Percentiles rank a stretch among this genome's conserved stretches.
These are phyloP conservation scores for Pteronura brasiliensis DNA, from an alignment of 2,113 vertebrate genomes.

Conservation along the genomic window DNA sequence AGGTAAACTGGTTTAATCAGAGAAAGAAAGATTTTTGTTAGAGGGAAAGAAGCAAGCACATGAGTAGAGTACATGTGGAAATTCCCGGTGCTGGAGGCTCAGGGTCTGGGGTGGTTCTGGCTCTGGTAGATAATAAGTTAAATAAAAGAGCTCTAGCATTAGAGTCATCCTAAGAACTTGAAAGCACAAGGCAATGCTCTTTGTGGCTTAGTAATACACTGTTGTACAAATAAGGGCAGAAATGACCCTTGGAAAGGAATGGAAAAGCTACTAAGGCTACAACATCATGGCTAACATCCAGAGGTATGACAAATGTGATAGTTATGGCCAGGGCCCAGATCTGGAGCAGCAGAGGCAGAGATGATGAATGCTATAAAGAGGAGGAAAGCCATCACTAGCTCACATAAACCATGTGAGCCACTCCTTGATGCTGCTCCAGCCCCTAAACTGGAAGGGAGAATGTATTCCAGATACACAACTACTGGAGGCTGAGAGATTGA, in stretches of 20 bases:
- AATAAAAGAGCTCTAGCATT: background rate
- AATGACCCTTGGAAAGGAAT: background rate
- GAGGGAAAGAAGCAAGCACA: background rate
- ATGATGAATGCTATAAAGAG: background rate
- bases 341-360: background rate
- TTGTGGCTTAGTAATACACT: slow-evolving; percentile 36
- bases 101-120: background rate
- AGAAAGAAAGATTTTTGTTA: background rate
- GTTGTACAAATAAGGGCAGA: slow-evolving; percentile 21
- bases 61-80: background rate
- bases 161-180: background rate
- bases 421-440: background rate
- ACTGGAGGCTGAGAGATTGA: background rate
- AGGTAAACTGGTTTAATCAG: background rate
- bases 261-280: background rate
- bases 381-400: background rate
- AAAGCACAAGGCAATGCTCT: slow-evolving; percentile 5
- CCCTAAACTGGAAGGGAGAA: background rate
- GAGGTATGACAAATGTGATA: background rate
- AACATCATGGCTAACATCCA: background rate
- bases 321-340: background rate
- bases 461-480: background rate
- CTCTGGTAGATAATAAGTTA: background rate
- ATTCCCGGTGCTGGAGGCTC: background rate
- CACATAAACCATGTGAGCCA: background rate